Percentiles rank a stretch among this genome's conserved stretches.
phyloP scores from a whole-genome alignment of 1,140 invertebrate species.

The Drosophila athabasca region DNA sequence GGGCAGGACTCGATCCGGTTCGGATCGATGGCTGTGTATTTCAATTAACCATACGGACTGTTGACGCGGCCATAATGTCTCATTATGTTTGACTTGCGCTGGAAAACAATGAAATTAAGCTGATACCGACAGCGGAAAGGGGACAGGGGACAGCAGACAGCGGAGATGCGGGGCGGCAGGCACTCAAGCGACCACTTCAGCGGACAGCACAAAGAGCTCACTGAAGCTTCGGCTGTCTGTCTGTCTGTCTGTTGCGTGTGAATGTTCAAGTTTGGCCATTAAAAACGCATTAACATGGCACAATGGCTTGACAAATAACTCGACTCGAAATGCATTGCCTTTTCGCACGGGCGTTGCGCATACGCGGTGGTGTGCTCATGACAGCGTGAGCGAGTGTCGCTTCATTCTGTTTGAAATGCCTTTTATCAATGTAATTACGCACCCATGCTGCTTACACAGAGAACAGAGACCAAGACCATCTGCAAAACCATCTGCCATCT shows the following conservation, averaged over 20 bases:
- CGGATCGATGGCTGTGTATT: constrained; percentile 60
- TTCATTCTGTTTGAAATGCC: constrained; percentile 56
- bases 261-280: constrained; percentile 73
- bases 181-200: constrained; percentile 52
- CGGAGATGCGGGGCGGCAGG: neutral
- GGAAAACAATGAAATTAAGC: constrained; percentile 73
- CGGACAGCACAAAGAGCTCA: constrained; percentile 52
- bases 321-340: constrained; percentile 64
- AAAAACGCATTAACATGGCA: constrained; percentile 78
- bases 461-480: neutral
- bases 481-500: constrained; percentile 26
- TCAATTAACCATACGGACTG: constrained; percentile 72
- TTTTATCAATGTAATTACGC: constrained; percentile 74
- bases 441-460: constrained; percentile 42
- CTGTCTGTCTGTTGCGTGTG: neutral
- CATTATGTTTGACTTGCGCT: constrained; percentile 73
- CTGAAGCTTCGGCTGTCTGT: neutral
- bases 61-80: constrained; percentile 62
- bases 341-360: constrained; percentile 54
- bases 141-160: neutral
- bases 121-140: constrained; percentile 6
- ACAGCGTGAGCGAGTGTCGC: constrained; percentile 35
- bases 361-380: constrained; percentile 50
- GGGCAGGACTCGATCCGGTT: neutral
- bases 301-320: constrained; percentile 79